phyloP scores from a whole-genome alignment of 2,888 invertebrate genomes.

The Anagyrus pseudococci region DNA sequence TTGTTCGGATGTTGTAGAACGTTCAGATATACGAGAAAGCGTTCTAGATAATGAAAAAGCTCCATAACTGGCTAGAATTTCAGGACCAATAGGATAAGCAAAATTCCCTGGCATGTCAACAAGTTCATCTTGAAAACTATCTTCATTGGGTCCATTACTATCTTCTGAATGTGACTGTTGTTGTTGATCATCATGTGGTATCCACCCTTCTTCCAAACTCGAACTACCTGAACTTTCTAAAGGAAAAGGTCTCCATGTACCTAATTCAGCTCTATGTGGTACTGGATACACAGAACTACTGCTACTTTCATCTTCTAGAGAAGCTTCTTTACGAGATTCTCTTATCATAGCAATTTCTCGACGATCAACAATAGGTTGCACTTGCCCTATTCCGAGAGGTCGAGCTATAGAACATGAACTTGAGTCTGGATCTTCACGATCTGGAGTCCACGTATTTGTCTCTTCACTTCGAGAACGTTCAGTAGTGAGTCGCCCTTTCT shows the following conservation, averaged over 20 bases:
- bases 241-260: conserved; percentile 83
- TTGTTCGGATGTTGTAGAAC: conserved; percentile 88
- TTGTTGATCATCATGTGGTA: conserved; percentile 66
- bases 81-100: conserved; percentile 74
- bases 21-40: conserved; percentile 84
- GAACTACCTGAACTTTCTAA: conserved; percentile 87
- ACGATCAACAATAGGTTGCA: conserved; percentile 57
- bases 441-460: conserved; percentile 77
- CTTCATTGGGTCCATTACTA: conserved; percentile 57
- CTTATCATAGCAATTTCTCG: conserved; percentile 54
- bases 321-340: conserved; percentile 48
- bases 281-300: conserved; percentile 53
- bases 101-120: conserved; percentile 79
- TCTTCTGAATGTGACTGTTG: conserved; percentile 55
- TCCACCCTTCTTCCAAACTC: conserved; percentile 84
- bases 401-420: conserved; percentile 78
- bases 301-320: conserved; percentile 54
- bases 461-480: conserved; percentile 82
- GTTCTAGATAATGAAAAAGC: conserved; percentile 80
- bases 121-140: conserved; percentile 75
- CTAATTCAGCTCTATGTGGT: conserved; percentile 70
- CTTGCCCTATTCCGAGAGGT: conserved; percentile 76
- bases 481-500: conserved; percentile 70
- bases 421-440: conserved; percentile 64
- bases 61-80: conserved; percentile 75